phyloP scores from a whole-genome alignment of 2,113 vertebrate species.

The Sialia sialis region DNA sequence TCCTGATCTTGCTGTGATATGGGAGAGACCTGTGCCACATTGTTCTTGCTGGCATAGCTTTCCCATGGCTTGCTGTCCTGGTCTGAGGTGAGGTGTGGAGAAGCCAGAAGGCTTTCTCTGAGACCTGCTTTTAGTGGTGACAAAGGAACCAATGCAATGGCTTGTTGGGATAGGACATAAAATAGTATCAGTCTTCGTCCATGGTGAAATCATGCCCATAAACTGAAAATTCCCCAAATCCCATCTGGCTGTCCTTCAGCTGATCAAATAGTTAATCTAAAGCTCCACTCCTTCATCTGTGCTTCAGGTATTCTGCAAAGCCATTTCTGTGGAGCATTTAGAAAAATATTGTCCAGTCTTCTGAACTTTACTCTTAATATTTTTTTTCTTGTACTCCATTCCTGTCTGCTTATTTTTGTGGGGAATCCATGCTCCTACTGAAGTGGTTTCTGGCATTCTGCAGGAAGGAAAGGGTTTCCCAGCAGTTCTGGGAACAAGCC shows the following conservation, averaged over 20 bases:
- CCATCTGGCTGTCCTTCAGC: not conserved
- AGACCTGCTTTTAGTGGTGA: not conserved
- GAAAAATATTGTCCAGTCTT: not conserved
- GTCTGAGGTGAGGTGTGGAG: not conserved
- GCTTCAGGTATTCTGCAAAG: not conserved
- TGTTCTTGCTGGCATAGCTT: not conserved
- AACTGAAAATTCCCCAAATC: not conserved
- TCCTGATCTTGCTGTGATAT: not conserved
- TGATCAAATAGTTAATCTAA: not conserved
- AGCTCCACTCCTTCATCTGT: not conserved
- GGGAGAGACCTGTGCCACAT: not conserved
- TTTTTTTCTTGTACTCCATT: not conserved
- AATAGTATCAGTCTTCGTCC: not conserved
- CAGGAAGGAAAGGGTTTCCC: not conserved
- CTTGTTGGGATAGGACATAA: not conserved
- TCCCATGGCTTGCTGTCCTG: not conserved
- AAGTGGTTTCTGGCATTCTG: not conserved
- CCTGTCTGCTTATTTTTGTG: not conserved
- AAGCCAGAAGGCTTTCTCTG: not conserved
- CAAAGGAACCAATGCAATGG: fast-evolving
- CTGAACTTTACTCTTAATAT: not conserved
- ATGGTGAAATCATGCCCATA: fast-evolving
- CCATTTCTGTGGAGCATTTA: not conserved
- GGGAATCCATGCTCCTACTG: not conserved
- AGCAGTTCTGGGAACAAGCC: not conserved